Evolutionary conservation across 2,888 invertebrate genomes (phyloP).

Genomic region (Pterostichus madidus): DNA sequence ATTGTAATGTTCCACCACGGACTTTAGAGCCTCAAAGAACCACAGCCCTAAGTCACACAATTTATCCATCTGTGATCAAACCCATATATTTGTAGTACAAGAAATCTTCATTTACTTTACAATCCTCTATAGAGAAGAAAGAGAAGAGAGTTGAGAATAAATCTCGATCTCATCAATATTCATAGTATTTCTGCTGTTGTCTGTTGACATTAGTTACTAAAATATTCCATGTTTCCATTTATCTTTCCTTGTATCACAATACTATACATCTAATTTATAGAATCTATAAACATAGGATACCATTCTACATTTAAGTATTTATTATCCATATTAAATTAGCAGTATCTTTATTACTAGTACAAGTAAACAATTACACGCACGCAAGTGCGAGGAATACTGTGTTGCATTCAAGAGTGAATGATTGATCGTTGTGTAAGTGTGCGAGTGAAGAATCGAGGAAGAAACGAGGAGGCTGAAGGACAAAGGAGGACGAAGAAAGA

Average conservation of each 20-base stretch:
- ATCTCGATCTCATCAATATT: constrained; percentile 34
- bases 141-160: not conserved
- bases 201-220: constrained; percentile 39
- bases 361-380: constrained; percentile 28
- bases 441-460: not conserved
- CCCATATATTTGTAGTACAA: no score
- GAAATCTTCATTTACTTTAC: no score
- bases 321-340: constrained; percentile 42
- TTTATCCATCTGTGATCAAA: no score
- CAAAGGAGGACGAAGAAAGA: not conserved
- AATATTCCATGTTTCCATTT: constrained; percentile 31
- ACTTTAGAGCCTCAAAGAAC: no score
- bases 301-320: constrained; percentile 35
- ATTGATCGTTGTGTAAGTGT: not conserved
- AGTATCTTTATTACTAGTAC: constrained; percentile 38
- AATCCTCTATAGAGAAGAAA: no score
- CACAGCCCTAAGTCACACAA: no score
- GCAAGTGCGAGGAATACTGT: constrained; percentile 17
- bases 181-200: not conserved
- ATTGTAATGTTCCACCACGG: no score
- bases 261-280: constrained; percentile 38
- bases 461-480: not conserved
- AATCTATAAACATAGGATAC: constrained; percentile 25
- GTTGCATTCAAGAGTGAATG: constrained; percentile 25
- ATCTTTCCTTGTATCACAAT: constrained; percentile 26